These are phyloP conservation scores for Cheilosia variabilis DNA, from an alignment of 2,888 invertebrate species.

Conservation along the genomic window DNA sequence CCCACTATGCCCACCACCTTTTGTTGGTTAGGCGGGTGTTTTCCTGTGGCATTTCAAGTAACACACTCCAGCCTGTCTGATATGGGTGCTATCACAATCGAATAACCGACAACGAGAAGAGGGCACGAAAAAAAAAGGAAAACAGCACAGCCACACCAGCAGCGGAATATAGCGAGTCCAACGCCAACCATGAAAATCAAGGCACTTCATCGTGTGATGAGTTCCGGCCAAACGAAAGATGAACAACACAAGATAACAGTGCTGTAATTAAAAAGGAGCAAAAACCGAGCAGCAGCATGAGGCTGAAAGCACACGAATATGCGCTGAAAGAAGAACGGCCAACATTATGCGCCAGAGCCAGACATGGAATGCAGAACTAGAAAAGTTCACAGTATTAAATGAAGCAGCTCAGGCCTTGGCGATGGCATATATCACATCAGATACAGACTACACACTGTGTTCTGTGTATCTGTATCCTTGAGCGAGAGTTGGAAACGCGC, in stretches of 20 bases:
- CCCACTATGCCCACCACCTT: background rate
- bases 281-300: background rate
- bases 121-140: conserved; percentile 19
- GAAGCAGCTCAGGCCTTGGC: conserved; percentile 52
- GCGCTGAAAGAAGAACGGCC: conserved; percentile 33
- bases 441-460: conserved; percentile 19
- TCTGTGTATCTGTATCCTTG: conserved; percentile 47
- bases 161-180: conserved; percentile 52
- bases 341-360: conserved; percentile 71
- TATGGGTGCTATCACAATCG: conserved; percentile 53
- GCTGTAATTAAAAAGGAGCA: conserved; percentile 72
- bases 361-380: conserved; percentile 71
- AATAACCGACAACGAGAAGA: conserved; percentile 42
- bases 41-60: conserved; percentile 64
- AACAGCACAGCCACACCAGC: conserved; percentile 5
- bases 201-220: conserved; percentile 75
- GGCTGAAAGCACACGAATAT: conserved; percentile 40
- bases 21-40: conserved; percentile 40
- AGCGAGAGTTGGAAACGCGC: conserved; percentile 54
- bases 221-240: conserved; percentile 74
- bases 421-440: conserved; percentile 38
- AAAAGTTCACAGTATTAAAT: conserved; percentile 72
- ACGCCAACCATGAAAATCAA: conserved; percentile 68
- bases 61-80: conserved; percentile 50
- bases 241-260: conserved; percentile 74